Evolutionary conservation across 92 coral and sea anemone genomes (phyloP).

Genomic region (Actinostola sp.): DNA sequence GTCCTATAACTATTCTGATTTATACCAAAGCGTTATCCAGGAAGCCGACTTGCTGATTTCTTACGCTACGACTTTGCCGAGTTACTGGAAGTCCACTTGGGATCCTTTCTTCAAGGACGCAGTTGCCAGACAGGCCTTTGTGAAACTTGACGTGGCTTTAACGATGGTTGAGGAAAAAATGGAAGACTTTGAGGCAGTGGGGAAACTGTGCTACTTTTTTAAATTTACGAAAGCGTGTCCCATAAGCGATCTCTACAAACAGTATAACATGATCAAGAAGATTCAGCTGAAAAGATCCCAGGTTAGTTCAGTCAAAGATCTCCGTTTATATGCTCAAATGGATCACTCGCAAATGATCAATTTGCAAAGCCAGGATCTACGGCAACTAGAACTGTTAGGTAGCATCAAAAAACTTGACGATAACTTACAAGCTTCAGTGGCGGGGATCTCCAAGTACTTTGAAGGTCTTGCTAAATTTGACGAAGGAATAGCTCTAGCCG

Average conservation of each 20-base stretch:
- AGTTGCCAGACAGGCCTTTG: conserved; percentile 4
- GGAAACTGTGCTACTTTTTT: neutral
- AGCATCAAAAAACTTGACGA: conserved; percentile 36
- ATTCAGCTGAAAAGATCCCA: conserved; percentile 24
- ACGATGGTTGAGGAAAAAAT: neutral
- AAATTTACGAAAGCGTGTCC: conserved; percentile 18
- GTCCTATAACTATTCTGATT: neutral
- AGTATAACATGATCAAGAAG: conserved; percentile 41
- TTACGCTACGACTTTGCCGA: conserved; percentile 8
- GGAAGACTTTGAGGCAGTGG: neutral
- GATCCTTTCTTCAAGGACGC: conserved; percentile 13
- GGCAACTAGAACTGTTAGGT: conserved; percentile 48
- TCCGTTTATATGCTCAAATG: conserved; percentile 35
- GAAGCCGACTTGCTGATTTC: conserved; percentile 9
- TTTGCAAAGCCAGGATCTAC: conserved; percentile 32
- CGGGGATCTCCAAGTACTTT: conserved; percentile 53
- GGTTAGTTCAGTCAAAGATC: conserved; percentile 39
- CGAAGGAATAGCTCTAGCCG: conserved; percentile 61
- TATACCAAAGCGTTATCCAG: neutral
- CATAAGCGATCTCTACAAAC: conserved; percentile 20
- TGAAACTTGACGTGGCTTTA: conserved; percentile 8
- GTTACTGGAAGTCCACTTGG: conserved; percentile 5
- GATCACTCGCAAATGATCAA: conserved; percentile 33
- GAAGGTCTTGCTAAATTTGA: conserved; percentile 45
- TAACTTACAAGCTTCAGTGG: conserved; percentile 3